Evolutionary conservation across 35 echinoderm and acorn worm species (phyloP).

Genomic region (Lytechinus variegatus): DNA sequence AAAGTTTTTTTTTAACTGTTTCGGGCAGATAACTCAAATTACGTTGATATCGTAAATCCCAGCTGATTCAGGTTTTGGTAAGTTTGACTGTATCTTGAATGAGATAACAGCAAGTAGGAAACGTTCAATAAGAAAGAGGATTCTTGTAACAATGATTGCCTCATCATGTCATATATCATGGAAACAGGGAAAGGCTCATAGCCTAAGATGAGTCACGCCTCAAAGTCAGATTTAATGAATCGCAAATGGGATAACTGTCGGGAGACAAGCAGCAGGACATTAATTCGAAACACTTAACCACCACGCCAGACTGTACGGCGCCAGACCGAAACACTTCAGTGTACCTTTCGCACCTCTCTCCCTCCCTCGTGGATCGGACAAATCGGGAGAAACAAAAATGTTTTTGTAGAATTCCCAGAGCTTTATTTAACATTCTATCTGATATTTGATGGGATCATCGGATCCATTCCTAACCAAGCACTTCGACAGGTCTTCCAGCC

Average conservation of each 20-base stretch:
- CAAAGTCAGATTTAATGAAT: slow-evolving; percentile 34
- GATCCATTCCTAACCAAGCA: background rate
- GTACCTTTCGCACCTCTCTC: slow-evolving; percentile 17
- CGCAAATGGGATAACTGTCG: slow-evolving; percentile 8
- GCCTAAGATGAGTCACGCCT: slow-evolving; percentile 5
- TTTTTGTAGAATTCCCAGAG: slow-evolving; percentile 18
- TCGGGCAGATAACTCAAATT: no score
- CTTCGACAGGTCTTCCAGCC: background rate
- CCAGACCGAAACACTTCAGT: slow-evolving; percentile 20
- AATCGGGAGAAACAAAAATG: background rate
- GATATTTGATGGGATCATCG: background rate
- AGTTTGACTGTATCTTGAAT: no score
- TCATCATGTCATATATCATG: slow-evolving; percentile 13
- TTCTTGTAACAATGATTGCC: background rate
- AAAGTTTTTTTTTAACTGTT: no score
- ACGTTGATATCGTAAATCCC: no score
- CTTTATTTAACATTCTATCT: background rate
- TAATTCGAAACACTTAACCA: slow-evolving; percentile 29
- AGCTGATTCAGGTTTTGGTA: no score
- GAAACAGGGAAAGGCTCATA: background rate
- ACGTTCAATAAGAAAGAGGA: background rate
- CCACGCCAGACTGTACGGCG: slow-evolving; percentile 18
- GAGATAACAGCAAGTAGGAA: no score
- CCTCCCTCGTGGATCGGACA: background rate
- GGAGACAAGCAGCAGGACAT: background rate